Evolutionary conservation across 2,113 vertebrate genomes (phyloP).

Genomic region (Oxyruncus cristatus): DNA sequence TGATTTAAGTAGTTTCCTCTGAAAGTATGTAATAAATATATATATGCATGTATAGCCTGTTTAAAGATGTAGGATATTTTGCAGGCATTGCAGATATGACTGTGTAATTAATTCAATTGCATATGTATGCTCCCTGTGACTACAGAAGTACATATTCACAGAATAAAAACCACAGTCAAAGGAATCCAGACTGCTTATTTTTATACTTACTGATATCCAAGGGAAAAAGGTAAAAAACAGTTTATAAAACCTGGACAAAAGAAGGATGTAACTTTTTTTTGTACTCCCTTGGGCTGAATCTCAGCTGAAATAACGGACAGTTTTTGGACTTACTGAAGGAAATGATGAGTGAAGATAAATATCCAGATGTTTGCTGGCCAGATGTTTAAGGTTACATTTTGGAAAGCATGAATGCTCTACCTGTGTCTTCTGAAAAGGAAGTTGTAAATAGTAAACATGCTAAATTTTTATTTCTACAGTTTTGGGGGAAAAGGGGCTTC

Average conservation of each 20-base stretch:
- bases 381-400: constrained; percentile 78
- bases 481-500: not conserved
- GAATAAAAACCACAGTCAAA: constrained; percentile 23
- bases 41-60: not conserved
- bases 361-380: constrained; percentile 84
- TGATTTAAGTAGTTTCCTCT: not conserved
- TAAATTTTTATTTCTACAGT: constrained; percentile 41
- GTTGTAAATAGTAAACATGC: constrained; percentile 73
- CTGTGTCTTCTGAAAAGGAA: constrained; percentile 72
- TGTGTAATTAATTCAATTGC: constrained; percentile 4
- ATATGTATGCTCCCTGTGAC: constrained; percentile 15
- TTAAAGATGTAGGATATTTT: not conserved
- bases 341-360: constrained; percentile 84
- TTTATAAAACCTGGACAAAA: constrained; percentile 76
- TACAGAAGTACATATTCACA: not conserved
- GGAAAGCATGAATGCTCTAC: constrained; percentile 69
- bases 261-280: constrained; percentile 76
- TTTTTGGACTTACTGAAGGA: constrained; percentile 78
- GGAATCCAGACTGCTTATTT: constrained; percentile 73
- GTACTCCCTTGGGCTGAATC: constrained; percentile 68
- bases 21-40: not conserved
- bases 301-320: constrained; percentile 81
- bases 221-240: constrained; percentile 71
- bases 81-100: not conserved
- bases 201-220: constrained; percentile 71